These are phyloP conservation scores for Pediacus dermestoides DNA, from an alignment of 2,888 invertebrate genomes.

Conservation along the genomic window DNA sequence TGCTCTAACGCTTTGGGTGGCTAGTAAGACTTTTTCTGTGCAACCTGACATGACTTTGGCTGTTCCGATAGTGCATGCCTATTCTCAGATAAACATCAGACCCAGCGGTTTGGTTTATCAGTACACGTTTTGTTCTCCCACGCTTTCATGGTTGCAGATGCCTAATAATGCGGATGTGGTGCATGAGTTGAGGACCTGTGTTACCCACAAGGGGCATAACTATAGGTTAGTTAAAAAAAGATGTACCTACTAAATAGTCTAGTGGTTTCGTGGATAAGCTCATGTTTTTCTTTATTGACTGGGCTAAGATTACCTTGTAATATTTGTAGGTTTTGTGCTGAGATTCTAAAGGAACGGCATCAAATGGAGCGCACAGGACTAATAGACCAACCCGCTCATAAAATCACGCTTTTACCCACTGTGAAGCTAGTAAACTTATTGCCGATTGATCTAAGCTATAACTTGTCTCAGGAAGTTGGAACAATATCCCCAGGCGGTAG, in stretches of 20 bases:
- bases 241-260: no score
- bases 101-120: conserved; percentile 57
- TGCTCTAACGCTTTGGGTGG: conserved; percentile 40
- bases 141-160: conserved; percentile 61
- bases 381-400: conserved; percentile 74
- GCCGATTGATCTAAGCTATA: conserved; percentile 74
- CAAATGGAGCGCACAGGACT: conserved; percentile 38
- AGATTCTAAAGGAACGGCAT: conserved; percentile 75
- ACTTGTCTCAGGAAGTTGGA: conserved; percentile 46
- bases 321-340: conserved; percentile 66
- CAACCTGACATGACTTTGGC: conserved; percentile 61
- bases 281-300: no score
- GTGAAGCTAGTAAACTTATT: conserved; percentile 83
- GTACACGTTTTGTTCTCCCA: conserved; percentile 57
- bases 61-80: conserved; percentile 73
- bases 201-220: conserved; percentile 46
- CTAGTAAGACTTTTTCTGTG: conserved; percentile 48
- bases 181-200: conserved; percentile 49
- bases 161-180: conserved; percentile 49
- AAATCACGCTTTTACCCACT: conserved; percentile 79
- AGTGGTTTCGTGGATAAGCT: no score
- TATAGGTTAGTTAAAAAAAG: conserved; percentile 54
- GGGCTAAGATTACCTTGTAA: no score
- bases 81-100: conserved; percentile 70
- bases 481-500: conserved; percentile 42